A percentile compares a stretch with the other conserved stretches of the same genome.
phyloP scores from a whole-genome alignment of 2,113 vertebrate species.

The Alaudala cheleensis region DNA sequence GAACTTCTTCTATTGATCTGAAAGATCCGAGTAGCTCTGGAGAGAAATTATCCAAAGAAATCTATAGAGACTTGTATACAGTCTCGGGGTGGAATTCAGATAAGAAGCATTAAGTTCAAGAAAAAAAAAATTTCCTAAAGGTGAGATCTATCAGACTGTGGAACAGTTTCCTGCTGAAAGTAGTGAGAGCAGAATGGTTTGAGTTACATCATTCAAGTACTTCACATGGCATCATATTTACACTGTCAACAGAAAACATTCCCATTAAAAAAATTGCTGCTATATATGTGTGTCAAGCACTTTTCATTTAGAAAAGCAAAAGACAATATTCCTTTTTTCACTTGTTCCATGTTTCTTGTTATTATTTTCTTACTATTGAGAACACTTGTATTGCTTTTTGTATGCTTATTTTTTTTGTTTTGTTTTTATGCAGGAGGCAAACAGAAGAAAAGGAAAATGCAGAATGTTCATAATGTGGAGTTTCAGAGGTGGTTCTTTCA shows the following conservation, averaged over 20 bases:
- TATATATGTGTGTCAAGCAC: neutral
- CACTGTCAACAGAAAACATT: neutral
- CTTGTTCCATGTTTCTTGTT: neutral
- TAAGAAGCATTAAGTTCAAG: neutral
- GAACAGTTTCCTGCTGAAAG: neutral
- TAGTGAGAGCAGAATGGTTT: neutral
- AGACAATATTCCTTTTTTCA: neutral
- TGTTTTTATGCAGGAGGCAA: neutral
- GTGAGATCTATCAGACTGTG: neutral
- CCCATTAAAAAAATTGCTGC: neutral
- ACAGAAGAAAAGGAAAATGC: neutral
- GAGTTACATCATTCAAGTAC: neutral
- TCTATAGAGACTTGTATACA: neutral
- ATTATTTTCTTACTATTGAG: constrained; percentile 5
- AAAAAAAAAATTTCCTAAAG: neutral
- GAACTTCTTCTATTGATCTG: neutral
- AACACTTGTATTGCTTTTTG: neutral
- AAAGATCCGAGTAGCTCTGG: neutral
- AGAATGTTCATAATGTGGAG: neutral
- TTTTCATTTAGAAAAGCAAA: neutral
- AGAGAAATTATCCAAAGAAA: neutral
- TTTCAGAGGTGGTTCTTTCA: neutral
- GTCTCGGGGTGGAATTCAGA: neutral
- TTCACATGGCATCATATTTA: neutral
- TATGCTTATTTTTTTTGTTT: neutral